Percentiles rank a stretch among this genome's conserved stretches.
Evolutionary conservation across 64 coral and sea anemone species (phyloP).

Genomic region (Montipora foliosa): DNA sequence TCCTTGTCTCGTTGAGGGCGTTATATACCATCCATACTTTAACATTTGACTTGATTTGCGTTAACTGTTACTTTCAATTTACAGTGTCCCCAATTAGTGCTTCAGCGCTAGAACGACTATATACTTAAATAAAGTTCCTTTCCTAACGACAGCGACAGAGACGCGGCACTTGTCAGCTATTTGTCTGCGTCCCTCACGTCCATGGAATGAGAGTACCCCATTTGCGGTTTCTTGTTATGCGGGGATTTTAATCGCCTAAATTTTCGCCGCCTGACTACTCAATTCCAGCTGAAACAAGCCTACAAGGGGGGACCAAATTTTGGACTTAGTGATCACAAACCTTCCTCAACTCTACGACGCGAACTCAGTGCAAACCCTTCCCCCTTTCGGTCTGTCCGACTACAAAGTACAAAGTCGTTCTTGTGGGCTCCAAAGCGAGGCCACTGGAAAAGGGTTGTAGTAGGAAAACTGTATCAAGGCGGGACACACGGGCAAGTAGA

Average conservation of each 20-base stretch:
- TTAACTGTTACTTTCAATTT: no score
- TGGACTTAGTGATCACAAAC: constrained; percentile 45
- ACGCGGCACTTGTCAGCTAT: constrained; percentile 27
- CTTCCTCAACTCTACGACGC: constrained; percentile 32
- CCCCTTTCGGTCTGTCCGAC: constrained; percentile 51
- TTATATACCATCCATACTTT: constrained; percentile 18
- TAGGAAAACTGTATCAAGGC: background rate
- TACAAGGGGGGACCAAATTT: constrained; percentile 7
- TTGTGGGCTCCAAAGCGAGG: constrained; percentile 29
- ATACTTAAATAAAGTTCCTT: no score
- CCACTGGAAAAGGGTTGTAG: background rate
- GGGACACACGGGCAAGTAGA: constrained; percentile 46
- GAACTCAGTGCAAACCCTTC: constrained; percentile 35
- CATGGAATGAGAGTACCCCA: constrained; percentile 24
- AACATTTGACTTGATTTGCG: background rate
- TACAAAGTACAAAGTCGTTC: constrained; percentile 51
- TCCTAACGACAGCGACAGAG: constrained; percentile 23
- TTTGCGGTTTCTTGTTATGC: constrained; percentile 34
- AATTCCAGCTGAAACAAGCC: constrained; percentile 48
- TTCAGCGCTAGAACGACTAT: no score
- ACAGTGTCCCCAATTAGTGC: no score
- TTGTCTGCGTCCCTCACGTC: constrained; percentile 16
- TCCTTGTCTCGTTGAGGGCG: constrained; percentile 49
- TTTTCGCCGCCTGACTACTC: constrained; percentile 3
- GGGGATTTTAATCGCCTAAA: constrained; percentile 60